Percentiles rank a stretch among this genome's conserved stretches.
Conservation (phyloP, 2,888 invertebrate genomes). For the Megaustenia siamemsis region DNA sequence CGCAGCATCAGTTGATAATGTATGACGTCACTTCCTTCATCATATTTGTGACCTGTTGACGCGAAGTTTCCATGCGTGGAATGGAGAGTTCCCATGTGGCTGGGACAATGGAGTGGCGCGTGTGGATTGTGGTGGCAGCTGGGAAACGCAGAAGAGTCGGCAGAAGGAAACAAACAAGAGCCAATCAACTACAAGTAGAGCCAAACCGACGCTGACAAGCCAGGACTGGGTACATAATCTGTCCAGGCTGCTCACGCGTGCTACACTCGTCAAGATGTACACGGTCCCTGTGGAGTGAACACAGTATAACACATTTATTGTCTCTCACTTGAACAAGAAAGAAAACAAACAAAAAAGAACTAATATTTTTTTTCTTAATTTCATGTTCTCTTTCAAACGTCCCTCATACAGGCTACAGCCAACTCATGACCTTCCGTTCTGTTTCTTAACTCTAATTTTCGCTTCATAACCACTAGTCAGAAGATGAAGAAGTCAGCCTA, state of each 20-base stretch:
- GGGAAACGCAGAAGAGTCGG: conserved; percentile 52
- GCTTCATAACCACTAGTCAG: too few species aligned
- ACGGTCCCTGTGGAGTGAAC: conserved; percentile 47
- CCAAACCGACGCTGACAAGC: conserved; percentile 51
- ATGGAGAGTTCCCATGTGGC: background rate
- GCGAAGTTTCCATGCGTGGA: conserved; percentile 22
- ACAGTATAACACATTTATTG: background rate
- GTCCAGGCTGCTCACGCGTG: conserved; percentile 47
- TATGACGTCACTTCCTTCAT: too few species aligned
- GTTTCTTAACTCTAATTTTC: too few species aligned
- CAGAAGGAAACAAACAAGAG: conserved; percentile 45
- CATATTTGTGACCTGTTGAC: background rate
- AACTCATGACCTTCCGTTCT: too few species aligned
- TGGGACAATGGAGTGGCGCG: conserved; percentile 5
- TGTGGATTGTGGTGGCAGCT: conserved; percentile 21
- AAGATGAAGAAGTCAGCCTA: too few species aligned
- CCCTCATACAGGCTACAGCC: too few species aligned
- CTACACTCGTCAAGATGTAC: conserved; percentile 50
- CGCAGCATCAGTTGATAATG: too few species aligned
- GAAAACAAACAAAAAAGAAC: too few species aligned
- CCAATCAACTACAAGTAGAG: conserved; percentile 49
- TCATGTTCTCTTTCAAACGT: too few species aligned
- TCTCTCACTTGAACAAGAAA: too few species aligned
- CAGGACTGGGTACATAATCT: conserved; percentile 52
- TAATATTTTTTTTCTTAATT: too few species aligned